A percentile compares a stretch with the other conserved stretches of the same genome.
These are phyloP conservation scores for Athetis lepigone DNA, from an alignment of 2,888 invertebrate species.

Conservation along the genomic window DNA sequence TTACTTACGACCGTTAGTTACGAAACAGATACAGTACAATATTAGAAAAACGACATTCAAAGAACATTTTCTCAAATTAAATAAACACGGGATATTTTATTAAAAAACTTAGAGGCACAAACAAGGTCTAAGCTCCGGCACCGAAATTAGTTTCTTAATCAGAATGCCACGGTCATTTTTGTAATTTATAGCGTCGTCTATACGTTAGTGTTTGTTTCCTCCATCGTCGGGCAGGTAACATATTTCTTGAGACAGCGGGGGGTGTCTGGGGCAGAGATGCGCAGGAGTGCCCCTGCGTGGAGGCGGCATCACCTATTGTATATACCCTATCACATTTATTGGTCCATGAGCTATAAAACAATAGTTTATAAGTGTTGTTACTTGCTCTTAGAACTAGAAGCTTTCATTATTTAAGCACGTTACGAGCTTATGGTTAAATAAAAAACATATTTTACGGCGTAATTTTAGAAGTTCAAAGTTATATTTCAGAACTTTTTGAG, in stretches of 20 bases:
- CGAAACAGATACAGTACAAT: slow-evolving; percentile 4
- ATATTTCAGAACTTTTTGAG: not conserved
- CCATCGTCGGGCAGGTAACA: slow-evolving; percentile 83
- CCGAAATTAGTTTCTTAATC: slow-evolving; percentile 86
- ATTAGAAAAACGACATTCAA: slow-evolving; percentile 46
- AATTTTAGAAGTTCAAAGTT: not conserved
- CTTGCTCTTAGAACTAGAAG: not conserved
- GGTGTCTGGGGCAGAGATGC: slow-evolving; percentile 81
- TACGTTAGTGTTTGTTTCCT: slow-evolving; percentile 86
- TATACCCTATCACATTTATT: slow-evolving; percentile 65
- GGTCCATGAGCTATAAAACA: slow-evolving; percentile 56
- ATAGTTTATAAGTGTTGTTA: slow-evolving; percentile 34
- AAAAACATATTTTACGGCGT: not conserved
- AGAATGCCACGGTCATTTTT: slow-evolving; percentile 81
- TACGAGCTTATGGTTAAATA: not conserved
- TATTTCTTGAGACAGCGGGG: slow-evolving; percentile 83
- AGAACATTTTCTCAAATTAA: slow-evolving; percentile 58
- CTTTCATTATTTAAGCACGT: not conserved
- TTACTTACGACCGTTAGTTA: slow-evolving; percentile 24
- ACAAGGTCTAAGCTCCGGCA: slow-evolving; percentile 70
- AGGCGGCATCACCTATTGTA: slow-evolving; percentile 56
- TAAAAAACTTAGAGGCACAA: slow-evolving; percentile 69
- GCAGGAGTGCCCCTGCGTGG: slow-evolving; percentile 66
- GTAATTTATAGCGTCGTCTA: slow-evolving; percentile 84
- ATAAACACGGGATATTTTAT: slow-evolving; percentile 59